These are phyloP conservation scores for Baccha elongata DNA, from an alignment of 2,888 invertebrate species.

Conservation along the genomic window DNA sequence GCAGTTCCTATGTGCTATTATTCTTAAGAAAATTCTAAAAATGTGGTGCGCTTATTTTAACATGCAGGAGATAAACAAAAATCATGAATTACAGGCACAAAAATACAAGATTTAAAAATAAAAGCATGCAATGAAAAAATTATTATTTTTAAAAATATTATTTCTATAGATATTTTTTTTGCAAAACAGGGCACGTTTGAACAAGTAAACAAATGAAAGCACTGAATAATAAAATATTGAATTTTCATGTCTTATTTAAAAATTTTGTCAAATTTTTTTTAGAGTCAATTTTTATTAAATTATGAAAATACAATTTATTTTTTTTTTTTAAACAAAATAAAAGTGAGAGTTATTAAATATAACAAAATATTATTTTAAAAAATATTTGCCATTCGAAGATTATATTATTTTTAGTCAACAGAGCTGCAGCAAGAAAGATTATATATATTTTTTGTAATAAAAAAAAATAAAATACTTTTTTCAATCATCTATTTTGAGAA, in stretches of 20 bases:
- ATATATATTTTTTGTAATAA: neutral
- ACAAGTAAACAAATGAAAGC: constrained; percentile 77
- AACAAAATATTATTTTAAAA: constrained; percentile 35
- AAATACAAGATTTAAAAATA: neutral
- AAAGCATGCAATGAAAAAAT: constrained; percentile 26
- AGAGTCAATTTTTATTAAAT: neutral
- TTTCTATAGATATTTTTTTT: constrained; percentile 50
- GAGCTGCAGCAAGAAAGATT: constrained; percentile 62
- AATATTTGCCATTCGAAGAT: constrained; percentile 61
- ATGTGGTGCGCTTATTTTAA: neutral
- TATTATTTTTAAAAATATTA: constrained; percentile 21
- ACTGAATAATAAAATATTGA: constrained; percentile 47
- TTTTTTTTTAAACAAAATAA: constrained; percentile 41
- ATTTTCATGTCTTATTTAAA: constrained; percentile 39
- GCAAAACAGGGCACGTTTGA: constrained; percentile 75
- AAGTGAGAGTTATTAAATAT: constrained; percentile 43
- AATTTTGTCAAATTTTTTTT: constrained; percentile 5
- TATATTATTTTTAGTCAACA: constrained; percentile 2
- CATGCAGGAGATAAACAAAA: constrained; percentile 21
- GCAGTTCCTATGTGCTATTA: neutral
- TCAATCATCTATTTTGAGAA: constrained; percentile 47
- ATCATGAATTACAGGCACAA: constrained; percentile 27
- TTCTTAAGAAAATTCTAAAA: neutral
- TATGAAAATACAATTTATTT: constrained; percentile 43
- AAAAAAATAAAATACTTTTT: neutral